Evolutionary conservation across 1,140 invertebrate species (phyloP).

Genomic region (Bombus sylvicola): DNA sequence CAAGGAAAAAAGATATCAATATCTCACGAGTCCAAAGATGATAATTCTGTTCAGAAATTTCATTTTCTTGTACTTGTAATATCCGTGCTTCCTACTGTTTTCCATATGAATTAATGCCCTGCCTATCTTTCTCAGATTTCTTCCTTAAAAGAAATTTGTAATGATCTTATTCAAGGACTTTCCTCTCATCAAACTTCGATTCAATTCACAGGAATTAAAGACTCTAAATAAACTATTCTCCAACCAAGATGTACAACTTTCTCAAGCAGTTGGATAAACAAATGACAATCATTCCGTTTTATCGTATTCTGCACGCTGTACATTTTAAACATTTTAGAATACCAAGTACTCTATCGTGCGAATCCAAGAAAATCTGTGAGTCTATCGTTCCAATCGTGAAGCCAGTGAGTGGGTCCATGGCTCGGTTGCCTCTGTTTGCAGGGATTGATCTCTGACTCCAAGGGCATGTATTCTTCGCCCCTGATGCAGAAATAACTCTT

Average conservation of each 20-base stretch:
- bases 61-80: neutral
- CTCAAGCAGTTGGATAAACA: neutral
- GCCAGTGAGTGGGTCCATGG: conserved; percentile 82
- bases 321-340: neutral
- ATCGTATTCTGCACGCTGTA: neutral
- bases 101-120: conserved; percentile 6
- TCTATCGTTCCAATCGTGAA: conserved; percentile 86
- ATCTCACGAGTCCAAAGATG: neutral
- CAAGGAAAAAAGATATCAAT: neutral
- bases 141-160: neutral
- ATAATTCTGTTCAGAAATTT: no score
- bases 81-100: neutral
- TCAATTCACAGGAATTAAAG: conserved; percentile 13
- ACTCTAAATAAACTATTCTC: neutral
- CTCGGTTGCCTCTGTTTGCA: conserved; percentile 77
- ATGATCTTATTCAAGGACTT: neutral
- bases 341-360: conserved; percentile 74
- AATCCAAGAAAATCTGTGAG: conserved; percentile 87
- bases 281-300: neutral
- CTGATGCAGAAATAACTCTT: conserved; percentile 91
- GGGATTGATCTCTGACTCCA: conserved; percentile 82
- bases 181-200: neutral
- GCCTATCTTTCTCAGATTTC: neutral
- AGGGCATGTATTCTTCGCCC: conserved; percentile 88
- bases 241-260: neutral